phyloP scores from a whole-genome alignment of 2,113 vertebrate species.

The Rhabdomys dilectus region DNA sequence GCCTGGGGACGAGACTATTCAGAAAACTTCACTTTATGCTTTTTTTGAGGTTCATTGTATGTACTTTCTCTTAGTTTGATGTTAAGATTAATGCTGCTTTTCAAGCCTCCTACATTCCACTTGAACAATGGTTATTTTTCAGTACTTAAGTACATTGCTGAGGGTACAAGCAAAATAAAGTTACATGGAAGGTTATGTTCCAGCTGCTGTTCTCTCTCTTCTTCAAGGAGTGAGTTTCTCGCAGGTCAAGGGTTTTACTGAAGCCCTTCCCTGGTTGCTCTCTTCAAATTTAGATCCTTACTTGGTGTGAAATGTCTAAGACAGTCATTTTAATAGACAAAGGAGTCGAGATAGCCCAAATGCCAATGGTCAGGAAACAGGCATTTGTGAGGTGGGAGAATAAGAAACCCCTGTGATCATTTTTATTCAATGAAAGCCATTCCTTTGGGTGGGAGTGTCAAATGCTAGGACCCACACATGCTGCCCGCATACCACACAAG shows the following conservation, averaged over 20 bases:
- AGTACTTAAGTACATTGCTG: constrained; percentile 11
- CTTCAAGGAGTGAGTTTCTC: constrained; percentile 31
- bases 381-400: constrained; percentile 53
- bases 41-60: constrained; percentile 17
- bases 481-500: constrained; percentile 75
- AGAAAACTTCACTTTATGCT: constrained; percentile 45
- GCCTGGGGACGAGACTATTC: neutral
- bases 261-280: constrained; percentile 29
- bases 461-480: constrained; percentile 80
- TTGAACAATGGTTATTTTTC: neutral
- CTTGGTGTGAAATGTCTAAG: constrained; percentile 11
- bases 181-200: neutral
- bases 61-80: constrained; percentile 63
- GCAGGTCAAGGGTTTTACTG: neutral
- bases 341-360: constrained; percentile 37
- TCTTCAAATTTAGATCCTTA: constrained; percentile 48
- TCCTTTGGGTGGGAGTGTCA: constrained; percentile 78
- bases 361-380: constrained; percentile 15
- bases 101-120: constrained; percentile 10
- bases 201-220: neutral
- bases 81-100: constrained; percentile 65
- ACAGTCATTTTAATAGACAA: constrained; percentile 50
- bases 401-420: constrained; percentile 65
- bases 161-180: constrained; percentile 29
- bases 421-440: constrained; percentile 80